Evolutionary conservation across 2,113 vertebrate species (phyloP).

Genomic region (Calyptommatus sinebrachiatus): DNA sequence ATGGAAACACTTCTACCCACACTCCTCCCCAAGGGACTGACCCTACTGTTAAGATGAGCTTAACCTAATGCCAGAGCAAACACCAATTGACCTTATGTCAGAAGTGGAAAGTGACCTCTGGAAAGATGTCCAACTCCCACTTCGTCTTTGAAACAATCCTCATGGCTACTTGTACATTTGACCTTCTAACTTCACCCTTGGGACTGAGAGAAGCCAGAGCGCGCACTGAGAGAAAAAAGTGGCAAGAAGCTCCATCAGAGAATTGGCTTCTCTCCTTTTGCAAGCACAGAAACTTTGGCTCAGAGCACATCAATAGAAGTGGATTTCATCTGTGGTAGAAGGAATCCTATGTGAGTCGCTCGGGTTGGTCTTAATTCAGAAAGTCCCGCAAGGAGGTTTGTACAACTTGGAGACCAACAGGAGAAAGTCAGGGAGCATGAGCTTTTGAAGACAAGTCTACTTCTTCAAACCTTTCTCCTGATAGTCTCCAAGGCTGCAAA

Average conservation of each 20-base stretch:
- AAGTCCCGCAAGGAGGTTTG: neutral
- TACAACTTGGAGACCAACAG: neutral
- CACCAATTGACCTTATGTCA: neutral
- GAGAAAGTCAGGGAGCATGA: neutral
- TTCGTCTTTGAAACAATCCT: neutral
- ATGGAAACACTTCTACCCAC: neutral
- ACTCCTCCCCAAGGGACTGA: neutral
- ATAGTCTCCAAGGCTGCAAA: neutral
- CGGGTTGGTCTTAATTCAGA: neutral
- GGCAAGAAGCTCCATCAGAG: too few species aligned
- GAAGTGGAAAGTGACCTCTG: neutral
- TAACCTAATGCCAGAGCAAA: neutral
- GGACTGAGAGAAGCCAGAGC: fast-evolving
- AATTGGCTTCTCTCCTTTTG: too few species aligned
- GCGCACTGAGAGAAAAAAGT: neutral
- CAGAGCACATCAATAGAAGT: too few species aligned
- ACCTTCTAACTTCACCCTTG: neutral
- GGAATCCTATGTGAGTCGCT: too few species aligned
- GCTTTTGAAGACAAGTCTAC: neutral
- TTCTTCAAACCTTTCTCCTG: neutral
- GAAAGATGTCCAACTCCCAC: neutral
- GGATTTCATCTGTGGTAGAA: too few species aligned
- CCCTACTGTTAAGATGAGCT: conserved; percentile 1
- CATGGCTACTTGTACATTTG: neutral
- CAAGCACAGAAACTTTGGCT: too few species aligned